Conservation (phyloP, 53 echinoderm and acorn worm species). For the Hippasteria phrygiana region DNA sequence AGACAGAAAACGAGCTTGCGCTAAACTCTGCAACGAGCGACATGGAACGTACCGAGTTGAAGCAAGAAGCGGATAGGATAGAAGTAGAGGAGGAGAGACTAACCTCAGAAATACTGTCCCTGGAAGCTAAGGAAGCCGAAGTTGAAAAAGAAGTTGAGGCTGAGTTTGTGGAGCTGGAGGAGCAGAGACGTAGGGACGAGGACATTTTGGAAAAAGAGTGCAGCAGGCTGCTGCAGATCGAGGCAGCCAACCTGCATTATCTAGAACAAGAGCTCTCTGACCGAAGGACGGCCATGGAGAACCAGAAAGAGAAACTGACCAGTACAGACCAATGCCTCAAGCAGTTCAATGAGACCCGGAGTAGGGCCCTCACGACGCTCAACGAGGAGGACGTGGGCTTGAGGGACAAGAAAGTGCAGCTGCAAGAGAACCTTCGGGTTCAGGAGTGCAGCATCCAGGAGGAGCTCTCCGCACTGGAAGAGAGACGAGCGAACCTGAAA, state of each 20-base stretch:
- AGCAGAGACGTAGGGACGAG: slow-evolving; percentile 73
- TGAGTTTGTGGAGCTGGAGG: slow-evolving; percentile 86
- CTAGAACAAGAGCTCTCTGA: slow-evolving; percentile 86
- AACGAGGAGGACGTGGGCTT: slow-evolving; percentile 57
- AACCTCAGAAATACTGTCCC: slow-evolving; percentile 58
- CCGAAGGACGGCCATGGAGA: slow-evolving; percentile 68
- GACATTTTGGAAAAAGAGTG: slow-evolving; percentile 73
- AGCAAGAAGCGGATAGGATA: slow-evolving; percentile 69
- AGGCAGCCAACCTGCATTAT: slow-evolving; percentile 85
- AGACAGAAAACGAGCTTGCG: slow-evolving; percentile 36
- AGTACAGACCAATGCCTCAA: slow-evolving; percentile 73
- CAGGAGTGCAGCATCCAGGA: slow-evolving; percentile 63
- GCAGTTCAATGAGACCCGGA: slow-evolving; percentile 77
- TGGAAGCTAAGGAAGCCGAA: slow-evolving; percentile 78
- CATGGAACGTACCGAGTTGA: slow-evolving; percentile 60
- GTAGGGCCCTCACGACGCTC: slow-evolving; percentile 37
- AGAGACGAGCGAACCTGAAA: slow-evolving; percentile 17
- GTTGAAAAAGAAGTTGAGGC: slow-evolving; percentile 82
- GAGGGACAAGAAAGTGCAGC: slow-evolving; percentile 54
- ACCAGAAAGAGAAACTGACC: slow-evolving; percentile 75
- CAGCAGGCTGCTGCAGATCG: slow-evolving; percentile 77
- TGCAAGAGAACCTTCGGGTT: slow-evolving; percentile 43
- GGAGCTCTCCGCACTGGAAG: slow-evolving; percentile 44
- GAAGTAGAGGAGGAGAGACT: slow-evolving; percentile 67
- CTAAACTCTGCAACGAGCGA: slow-evolving; percentile 53